Base-by-base conservation (phyloP, 1,140 invertebrate species). In the Uloborus diversus region DNA sequence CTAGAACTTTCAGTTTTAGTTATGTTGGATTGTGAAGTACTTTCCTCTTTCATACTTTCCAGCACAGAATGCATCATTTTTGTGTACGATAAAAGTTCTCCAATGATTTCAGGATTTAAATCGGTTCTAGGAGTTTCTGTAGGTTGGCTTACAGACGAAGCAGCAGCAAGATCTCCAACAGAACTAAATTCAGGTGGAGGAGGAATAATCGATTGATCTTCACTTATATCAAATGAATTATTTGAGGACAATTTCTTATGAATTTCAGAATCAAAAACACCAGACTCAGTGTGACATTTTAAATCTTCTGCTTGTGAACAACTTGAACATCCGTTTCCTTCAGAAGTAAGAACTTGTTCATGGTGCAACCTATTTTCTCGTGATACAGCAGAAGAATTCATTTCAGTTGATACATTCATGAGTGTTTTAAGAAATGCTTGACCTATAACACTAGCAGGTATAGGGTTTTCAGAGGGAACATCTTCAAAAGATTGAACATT, bases 41-140 rank as follows among this genome's bases (percentile, higher is more conserved):
- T n/a, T n/a, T n/a, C n/a, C 4, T 78, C 62, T 66, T 78, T 53
- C 49, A 78, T 65, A 28, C 49, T 66, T 37, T 66, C 73, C 23
- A 78, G 65, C n/a, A 78, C 61, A 66, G 73, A 78, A 30, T 78
- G 73, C 73, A 78, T 78, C 62, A 78, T 66, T 78, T 66, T 78
- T 13, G 73, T 78, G 28, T 66, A 78, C n/a, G 49, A 62, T 28
- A 78, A 66, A 65, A 78, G 62, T 42, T 78, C 73, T 28, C 49
- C 47, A 42, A 78, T 66, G 14, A 78, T 78, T 11, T 20, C 62
- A 66, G 64, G 20, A 9, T 53, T 37, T 9, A 64, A 25, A 27
- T 37, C 27, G 20, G 14, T 2, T 20, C 1, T 4, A 20, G 33
- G 32, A n/a, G 61, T 9, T 17, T 33, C 62, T 25, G 25, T 11